phyloP scores from a whole-genome alignment of 2,888 invertebrate species.

The Macrophya alboannulata region DNA sequence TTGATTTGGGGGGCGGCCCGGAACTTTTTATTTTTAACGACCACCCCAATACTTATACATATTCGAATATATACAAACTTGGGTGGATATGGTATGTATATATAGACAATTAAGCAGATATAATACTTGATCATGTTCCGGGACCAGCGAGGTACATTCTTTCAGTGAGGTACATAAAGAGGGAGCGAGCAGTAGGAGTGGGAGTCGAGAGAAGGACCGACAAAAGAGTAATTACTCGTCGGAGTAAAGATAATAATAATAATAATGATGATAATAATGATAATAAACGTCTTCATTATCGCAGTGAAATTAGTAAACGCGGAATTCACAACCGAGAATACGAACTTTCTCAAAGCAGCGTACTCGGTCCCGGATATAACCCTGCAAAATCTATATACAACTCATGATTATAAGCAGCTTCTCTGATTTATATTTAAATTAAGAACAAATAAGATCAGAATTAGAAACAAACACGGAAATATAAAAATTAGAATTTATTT shows the following conservation, averaged over 20 bases:
- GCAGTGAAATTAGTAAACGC: slow-evolving; percentile 23
- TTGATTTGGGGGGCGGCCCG: too few species aligned
- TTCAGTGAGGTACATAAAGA: not conserved
- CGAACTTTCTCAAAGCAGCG: not conserved
- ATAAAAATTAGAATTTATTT: not conserved
- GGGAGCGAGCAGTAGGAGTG: not conserved
- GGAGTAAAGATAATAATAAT: not conserved
- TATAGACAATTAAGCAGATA: not conserved
- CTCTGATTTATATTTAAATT: not conserved
- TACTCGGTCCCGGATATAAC: not conserved
- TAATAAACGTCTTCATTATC: slow-evolving; percentile 5
- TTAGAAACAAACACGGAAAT: not conserved
- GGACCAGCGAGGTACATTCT: not conserved
- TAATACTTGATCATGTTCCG: not conserved
- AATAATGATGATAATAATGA: not conserved
- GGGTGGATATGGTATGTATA: too few species aligned
- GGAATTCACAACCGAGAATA: not conserved
- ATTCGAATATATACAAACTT: too few species aligned
- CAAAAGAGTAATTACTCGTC: slow-evolving; percentile 13
- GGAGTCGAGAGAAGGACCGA: not conserved
- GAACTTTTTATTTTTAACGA: not conserved
- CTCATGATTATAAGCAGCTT: not conserved
- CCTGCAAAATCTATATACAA: not conserved
- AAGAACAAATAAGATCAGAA: not conserved
- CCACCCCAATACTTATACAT: too few species aligned